These are phyloP conservation scores for Fregata magnificens DNA, from an alignment of 2,113 vertebrate species.

Conservation along the genomic window DNA sequence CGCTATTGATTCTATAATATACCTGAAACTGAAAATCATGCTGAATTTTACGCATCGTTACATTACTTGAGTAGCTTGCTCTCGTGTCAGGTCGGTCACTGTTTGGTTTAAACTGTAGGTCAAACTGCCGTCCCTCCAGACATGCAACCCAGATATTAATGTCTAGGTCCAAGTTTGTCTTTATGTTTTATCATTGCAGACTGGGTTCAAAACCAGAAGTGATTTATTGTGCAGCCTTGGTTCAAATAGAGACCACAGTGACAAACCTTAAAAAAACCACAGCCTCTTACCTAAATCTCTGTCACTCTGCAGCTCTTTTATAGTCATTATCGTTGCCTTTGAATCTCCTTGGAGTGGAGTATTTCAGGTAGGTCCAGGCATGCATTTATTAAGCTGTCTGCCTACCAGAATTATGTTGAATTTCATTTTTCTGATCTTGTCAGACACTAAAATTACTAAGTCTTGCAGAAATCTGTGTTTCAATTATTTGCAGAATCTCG, in stretches of 20 bases:
- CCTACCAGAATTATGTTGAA: neutral
- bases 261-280: neutral
- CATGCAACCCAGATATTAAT: neutral
- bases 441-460: neutral
- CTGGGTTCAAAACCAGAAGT: neutral
- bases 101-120: neutral
- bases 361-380: neutral
- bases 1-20: neutral
- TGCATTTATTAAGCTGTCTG: neutral
- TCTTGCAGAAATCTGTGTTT: neutral
- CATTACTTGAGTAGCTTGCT: neutral
- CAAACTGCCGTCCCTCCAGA: neutral
- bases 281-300: neutral
- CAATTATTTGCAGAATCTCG: neutral
- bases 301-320: neutral
- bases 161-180: neutral
- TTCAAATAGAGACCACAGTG: neutral
- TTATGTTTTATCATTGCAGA: neutral
- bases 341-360: neutral
- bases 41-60: neutral
- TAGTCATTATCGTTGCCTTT: neutral
- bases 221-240: neutral
- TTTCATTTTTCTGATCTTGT: neutral
- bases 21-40: neutral
- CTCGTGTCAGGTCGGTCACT: neutral